Evolutionary conservation across 2,797 vertebrate species (phyloP), one percentile per base, ranked within the genome.

Genomic region (Thamnophis elegans): DNA sequence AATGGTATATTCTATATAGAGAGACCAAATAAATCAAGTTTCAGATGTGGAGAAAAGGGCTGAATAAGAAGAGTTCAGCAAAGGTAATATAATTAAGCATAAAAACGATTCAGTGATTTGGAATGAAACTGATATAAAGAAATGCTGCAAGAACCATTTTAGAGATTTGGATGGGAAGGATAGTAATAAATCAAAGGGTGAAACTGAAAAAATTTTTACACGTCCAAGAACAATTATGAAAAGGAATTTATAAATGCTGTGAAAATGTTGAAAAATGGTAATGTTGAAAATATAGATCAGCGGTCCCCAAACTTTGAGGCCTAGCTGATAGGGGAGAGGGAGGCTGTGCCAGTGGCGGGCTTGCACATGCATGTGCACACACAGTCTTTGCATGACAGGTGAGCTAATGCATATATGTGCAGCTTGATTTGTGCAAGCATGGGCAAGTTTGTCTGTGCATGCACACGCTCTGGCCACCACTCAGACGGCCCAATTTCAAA

Each of bases 401-500:
- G n/a, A n/a, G n/a, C 2, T n/a, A 7, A n/a, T 32, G n/a, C 5
- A 0, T n/a, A 68, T 32, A 6, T 68, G 65, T 0, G 14, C 6
- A 68, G 13, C 65, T 32, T 32, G n/a, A 68, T 68, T 68, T 68
- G 65, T 32, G 6, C n/a, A 5, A 32, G n/a, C 2, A 2, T 8
- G 65, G 14, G 14, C 60, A 4, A 26, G 11, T 60, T 60, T 3
- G 25, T 62, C 60, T 62, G 60, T 62, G 10, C 25, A 62, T 28
- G 3, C 3, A 1, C 11, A 0, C 1, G 14, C 14, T 68, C 14
- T 0, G 2, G 65, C 65, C n/a, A 68, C 14, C 14, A 68, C 14
- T 68, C 2, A 0, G 1, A 8, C 0, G 1, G 65, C n/a, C n/a
- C 6, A 32, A 32, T 18, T 68, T 16, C 0, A 2, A 68, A 32